phyloP scores from a whole-genome alignment of 1,140 invertebrate genomes.

The Calliphora vicina region DNA sequence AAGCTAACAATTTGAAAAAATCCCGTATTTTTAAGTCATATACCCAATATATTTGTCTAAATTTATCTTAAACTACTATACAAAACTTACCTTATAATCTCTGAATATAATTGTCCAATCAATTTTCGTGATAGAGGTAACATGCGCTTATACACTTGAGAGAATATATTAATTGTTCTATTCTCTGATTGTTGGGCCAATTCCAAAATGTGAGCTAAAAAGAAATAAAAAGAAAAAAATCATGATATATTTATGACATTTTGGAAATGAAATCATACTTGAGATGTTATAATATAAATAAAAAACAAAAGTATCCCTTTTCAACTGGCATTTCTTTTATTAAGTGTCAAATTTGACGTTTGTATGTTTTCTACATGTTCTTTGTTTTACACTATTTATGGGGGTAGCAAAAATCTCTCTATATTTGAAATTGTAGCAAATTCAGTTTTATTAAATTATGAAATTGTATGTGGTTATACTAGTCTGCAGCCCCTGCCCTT shows the following conservation, averaged over 20 bases:
- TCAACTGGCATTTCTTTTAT: neutral
- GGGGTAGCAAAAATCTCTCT: too few relatives aligned
- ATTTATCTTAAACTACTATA: too few relatives aligned
- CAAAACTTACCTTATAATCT: slow-evolving; percentile 72
- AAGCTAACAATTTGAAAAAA: too few relatives aligned
- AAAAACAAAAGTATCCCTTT: neutral
- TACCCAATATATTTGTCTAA: too few relatives aligned
- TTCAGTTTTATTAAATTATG: too few relatives aligned
- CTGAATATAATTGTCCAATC: slow-evolving; percentile 73
- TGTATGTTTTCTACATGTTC: too few relatives aligned
- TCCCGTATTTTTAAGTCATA: too few relatives aligned
- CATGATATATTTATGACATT: neutral
- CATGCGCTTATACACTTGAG: slow-evolving; percentile 78
- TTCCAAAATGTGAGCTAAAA: slow-evolving; percentile 77
- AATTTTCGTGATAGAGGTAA: slow-evolving; percentile 70
- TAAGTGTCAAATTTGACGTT: too few relatives aligned
- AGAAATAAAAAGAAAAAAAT: slow-evolving; percentile 35
- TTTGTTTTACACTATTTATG: too few relatives aligned
- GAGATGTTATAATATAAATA: neutral
- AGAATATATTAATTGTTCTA: slow-evolving; percentile 77
- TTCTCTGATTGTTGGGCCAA: slow-evolving; percentile 80
- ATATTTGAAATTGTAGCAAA: too few relatives aligned
- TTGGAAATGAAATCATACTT: neutral
- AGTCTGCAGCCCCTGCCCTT: too few relatives aligned
- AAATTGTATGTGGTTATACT: too few relatives aligned